phyloP scores from a whole-genome alignment of 2,113 vertebrate genomes.

The Tylochromis polylepis region DNA sequence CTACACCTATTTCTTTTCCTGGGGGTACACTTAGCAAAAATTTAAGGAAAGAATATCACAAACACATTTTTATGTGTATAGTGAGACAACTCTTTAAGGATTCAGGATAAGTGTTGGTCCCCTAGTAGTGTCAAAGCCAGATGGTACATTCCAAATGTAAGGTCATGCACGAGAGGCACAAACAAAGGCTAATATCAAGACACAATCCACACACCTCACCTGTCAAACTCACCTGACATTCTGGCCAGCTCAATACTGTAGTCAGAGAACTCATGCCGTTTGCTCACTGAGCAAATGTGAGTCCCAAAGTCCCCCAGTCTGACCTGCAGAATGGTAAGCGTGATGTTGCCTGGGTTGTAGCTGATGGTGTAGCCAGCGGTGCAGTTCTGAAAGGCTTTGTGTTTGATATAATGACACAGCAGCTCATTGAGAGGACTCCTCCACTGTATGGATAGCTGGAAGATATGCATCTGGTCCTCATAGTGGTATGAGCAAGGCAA shows the following conservation, averaged over 20 bases:
- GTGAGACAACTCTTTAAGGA: background rate
- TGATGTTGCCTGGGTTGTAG: conserved; percentile 57
- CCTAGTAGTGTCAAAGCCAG: no score
- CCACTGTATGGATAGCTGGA: conserved; percentile 74
- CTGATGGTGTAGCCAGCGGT: conserved; percentile 54
- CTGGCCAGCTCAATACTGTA: conserved; percentile 44
- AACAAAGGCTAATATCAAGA: background rate
- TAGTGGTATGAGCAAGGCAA: conserved; percentile 63
- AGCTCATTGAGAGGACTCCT: conserved; percentile 56
- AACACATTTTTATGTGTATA: background rate
- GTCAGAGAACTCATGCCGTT: conserved; percentile 66
- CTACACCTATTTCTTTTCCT: no score
- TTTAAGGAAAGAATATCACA: background rate
- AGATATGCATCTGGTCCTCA: conserved; percentile 38
- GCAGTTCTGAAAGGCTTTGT: conserved; percentile 72
- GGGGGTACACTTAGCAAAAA: background rate
- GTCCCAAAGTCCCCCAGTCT: conserved; percentile 46
- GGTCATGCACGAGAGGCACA: background rate
- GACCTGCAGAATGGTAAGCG: conserved; percentile 53
- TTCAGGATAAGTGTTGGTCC: background rate
- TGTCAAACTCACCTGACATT: conserved; percentile 49
- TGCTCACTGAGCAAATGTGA: conserved; percentile 73
- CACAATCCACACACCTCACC: background rate
- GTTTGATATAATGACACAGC: conserved; percentile 76
- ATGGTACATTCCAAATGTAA: background rate